Conservation (phyloP, 1,140 invertebrate species). For the Drosophila oshimai region DNA sequence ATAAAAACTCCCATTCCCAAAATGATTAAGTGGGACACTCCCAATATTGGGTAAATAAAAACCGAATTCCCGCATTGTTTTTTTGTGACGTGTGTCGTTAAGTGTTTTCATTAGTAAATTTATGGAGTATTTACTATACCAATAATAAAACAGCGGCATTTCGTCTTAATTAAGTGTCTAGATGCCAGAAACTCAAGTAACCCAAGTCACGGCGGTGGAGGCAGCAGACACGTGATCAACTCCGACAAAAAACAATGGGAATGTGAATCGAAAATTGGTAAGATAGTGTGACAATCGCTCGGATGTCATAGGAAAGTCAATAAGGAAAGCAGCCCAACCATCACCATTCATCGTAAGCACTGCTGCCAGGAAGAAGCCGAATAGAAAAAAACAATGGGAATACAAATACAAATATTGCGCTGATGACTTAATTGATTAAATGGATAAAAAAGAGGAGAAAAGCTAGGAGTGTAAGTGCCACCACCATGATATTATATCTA, state of each 20-base stretch:
- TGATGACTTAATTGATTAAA: slow-evolving; percentile 64
- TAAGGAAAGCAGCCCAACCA: slow-evolving; percentile 12
- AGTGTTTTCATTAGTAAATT: slow-evolving; percentile 45
- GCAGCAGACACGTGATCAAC: slow-evolving; percentile 51
- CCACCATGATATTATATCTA: slow-evolving; percentile 19
- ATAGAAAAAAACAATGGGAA: slow-evolving; percentile 30
- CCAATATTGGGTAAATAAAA: slow-evolving; percentile 30
- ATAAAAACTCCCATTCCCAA: not conserved
- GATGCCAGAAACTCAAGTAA: slow-evolving; percentile 18
- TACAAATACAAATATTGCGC: slow-evolving; percentile 45
- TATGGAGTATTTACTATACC: slow-evolving; percentile 40
- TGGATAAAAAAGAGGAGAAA: slow-evolving; percentile 46
- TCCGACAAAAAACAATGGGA: slow-evolving; percentile 64
- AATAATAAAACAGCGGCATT: slow-evolving; percentile 45
- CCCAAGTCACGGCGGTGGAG: slow-evolving; percentile 12
- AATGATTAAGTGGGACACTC: not conserved
- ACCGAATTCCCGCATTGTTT: slow-evolving; percentile 42
- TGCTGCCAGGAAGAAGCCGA: not conserved
- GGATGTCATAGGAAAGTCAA: slow-evolving; percentile 48
- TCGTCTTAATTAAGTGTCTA: slow-evolving; percentile 43
- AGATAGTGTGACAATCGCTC: slow-evolving; percentile 48
- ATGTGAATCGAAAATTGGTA: slow-evolving; percentile 52
- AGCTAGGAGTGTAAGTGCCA: slow-evolving; percentile 29
- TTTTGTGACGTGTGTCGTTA: slow-evolving; percentile 45
- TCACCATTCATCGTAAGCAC: slow-evolving; percentile 11